These are phyloP conservation scores for Brachyrhaphis roseni DNA, from an alignment of 2,797 vertebrate genomes.

Conservation along the genomic window DNA sequence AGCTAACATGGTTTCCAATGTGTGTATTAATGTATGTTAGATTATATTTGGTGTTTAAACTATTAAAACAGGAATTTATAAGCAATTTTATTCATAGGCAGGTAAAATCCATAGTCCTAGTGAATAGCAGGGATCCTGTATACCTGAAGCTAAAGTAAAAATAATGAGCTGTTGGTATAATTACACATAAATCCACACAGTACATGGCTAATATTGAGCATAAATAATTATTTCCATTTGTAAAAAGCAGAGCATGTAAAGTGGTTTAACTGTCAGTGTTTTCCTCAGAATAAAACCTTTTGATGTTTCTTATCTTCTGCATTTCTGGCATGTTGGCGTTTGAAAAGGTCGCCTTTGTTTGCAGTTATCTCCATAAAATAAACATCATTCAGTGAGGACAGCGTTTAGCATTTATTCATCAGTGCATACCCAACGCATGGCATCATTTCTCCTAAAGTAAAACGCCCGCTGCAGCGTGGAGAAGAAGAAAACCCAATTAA, in stretches of 20 bases:
- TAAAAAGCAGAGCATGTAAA: no score
- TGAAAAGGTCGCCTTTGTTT: conserved; percentile 42
- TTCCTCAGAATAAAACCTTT: conserved; percentile 4
- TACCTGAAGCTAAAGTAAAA: background rate
- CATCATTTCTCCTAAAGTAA: no score
- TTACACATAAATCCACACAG: background rate
- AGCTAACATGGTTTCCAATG: no score
- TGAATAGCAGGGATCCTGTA: no score
- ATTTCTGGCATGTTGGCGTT: conserved; percentile 12
- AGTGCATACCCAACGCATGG: background rate
- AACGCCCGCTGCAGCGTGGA: background rate
- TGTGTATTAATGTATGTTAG: no score
- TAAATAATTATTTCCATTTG: background rate
- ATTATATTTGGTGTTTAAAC: no score
- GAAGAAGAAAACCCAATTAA: background rate
- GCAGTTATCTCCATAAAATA: background rate
- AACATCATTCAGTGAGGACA: background rate
- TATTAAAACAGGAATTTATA: no score
- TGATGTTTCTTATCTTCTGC: conserved; percentile 12
- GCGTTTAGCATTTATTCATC: background rate
- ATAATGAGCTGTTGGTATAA: background rate
- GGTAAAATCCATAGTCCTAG: no score
- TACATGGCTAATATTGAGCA: background rate
- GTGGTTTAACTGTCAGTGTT: background rate
- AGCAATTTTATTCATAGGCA: no score